Conservation (phyloP, 2,888 invertebrate genomes). For the Nomada goodeniana region DNA sequence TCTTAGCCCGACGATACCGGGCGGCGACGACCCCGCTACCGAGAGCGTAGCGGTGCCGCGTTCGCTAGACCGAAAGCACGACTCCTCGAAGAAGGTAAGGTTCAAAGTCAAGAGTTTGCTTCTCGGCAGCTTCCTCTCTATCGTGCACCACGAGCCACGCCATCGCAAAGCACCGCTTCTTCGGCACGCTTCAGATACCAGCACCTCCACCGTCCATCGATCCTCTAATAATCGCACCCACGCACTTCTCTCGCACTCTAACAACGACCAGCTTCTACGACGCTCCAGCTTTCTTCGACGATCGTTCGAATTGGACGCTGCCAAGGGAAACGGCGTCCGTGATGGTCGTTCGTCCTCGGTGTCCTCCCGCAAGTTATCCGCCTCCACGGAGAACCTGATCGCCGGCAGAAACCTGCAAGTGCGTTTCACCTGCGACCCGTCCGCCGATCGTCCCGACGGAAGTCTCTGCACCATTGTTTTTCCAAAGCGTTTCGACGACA, state of each 20-base stretch:
- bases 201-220: constrained; percentile 55
- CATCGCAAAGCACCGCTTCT: constrained; percentile 63
- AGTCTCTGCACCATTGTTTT: background rate
- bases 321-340: no score
- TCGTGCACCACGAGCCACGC: constrained; percentile 58
- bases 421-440: background rate
- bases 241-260: constrained; percentile 21
- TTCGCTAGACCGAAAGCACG: constrained; percentile 65
- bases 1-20: constrained; percentile 28
- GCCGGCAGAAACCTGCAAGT: background rate
- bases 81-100: constrained; percentile 81
- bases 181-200: constrained; percentile 68
- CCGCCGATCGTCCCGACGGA: background rate
- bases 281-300: background rate
- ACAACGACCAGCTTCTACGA: constrained; percentile 17
- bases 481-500: background rate
- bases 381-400: background rate
- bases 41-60: constrained; percentile 55
- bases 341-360: background rate
- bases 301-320: background rate
- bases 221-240: constrained; percentile 18
- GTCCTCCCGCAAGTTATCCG: constrained; percentile 2
- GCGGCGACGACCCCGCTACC: constrained; percentile 51
- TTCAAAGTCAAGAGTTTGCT: constrained; percentile 80
- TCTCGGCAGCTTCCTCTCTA: constrained; percentile 75